Base-by-base conservation (phyloP, 92 coral and sea anemone genomes). In the Actinernus sp. region DNA sequence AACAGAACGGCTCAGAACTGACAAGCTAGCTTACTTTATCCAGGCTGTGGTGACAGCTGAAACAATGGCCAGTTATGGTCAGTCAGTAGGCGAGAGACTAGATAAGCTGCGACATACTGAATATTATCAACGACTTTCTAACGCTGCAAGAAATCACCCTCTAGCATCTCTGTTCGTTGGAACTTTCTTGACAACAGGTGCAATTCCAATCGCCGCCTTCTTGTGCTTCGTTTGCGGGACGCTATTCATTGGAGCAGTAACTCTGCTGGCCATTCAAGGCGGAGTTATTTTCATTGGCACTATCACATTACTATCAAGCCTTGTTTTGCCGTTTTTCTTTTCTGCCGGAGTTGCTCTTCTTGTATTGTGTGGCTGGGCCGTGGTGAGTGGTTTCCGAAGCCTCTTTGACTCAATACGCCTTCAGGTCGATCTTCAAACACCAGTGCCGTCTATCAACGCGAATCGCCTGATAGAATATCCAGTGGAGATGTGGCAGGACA, bases 181-280 rank as follows among this genome's bases (percentile, higher is more conserved):
- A 7, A 55, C 78, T 2, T 56, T 70, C 58, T 33, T 70, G 23
- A 54, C 78, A 1, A 47, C 67, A 44, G 45, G 78, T 31, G 78
- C 78, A 30, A 20, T 70, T 9, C 78, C 78, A 14, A 9, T 70
- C 0, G 57, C 47, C 1, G 26, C 48, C 26, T 70, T 70, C 78
- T 23, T 43, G 19, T 21, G 31, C 21, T 43, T 70, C 19, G 28
- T 70, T 20, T 31, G 31, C 16, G 78, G 66, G 20, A 41, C 66
- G 1, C 57, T 70, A 7, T 3, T 48, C 5, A 9, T 44, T 54
- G 58, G 78, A 16, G 13, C 31, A 3, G 20, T 70, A 14, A 34
- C 36, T 1, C 31, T 70, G 26, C 11, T 48, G 10, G 66, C 78
- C 2, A 39, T 70, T 11, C 78, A 70, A 70, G 66, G 78, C 17